Base-by-base conservation (phyloP, 2,113 vertebrate genomes). In the Noturus placidus region DNA sequence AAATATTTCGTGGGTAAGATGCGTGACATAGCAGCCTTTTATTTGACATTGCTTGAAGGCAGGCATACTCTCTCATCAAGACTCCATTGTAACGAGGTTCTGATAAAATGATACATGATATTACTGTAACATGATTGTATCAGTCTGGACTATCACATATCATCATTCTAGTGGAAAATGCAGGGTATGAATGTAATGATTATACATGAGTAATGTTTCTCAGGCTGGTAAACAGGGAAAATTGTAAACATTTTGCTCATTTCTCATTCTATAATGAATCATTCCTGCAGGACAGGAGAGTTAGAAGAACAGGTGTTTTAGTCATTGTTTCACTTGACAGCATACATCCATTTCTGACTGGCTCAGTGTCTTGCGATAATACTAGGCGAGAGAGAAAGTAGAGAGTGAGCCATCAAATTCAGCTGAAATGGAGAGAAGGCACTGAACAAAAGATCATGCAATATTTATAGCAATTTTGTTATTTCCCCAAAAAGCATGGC, bases 381-480 rank as follows among this genome's bases (percentile, higher is more conserved):
- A 74, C 72, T 30, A 30, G 13, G 11, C 20, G 25, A 30, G 22
- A 30, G 38, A 57, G 79, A 83, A 46, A 22, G 46, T 42, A 46
- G 42, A 59, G 61, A 87, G 77, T 67, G 27, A 85, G 82, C 20
- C 27, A 63, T 82, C 78, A 83, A 81, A 83, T 87, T 85, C 70
- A 67, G 20, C 19, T 42, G 57, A 84, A 83, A 87, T 65, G 65
- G 84, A 90, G 50, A 88, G 52, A 63, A 86, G 87, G 81, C 87
- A 67, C 83, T 87, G 83, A 86, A 84, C 82, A 90, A 90, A 87
- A 88, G 69, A 88, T 86, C 65, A 82, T 85, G 84, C 89, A 84
- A 88, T 90, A 85, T 90, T 90, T 86, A 83, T 72, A 80, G 87
- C 85, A 88, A 88, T 90, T 89, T 90, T 89, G 89, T 46, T 87